Percentiles rank a stretch among this genome's conserved stretches.
phyloP scores from a whole-genome alignment of 30 jellyfish, hydroid and myxozoan species.

The Aurelia coerulea region DNA sequence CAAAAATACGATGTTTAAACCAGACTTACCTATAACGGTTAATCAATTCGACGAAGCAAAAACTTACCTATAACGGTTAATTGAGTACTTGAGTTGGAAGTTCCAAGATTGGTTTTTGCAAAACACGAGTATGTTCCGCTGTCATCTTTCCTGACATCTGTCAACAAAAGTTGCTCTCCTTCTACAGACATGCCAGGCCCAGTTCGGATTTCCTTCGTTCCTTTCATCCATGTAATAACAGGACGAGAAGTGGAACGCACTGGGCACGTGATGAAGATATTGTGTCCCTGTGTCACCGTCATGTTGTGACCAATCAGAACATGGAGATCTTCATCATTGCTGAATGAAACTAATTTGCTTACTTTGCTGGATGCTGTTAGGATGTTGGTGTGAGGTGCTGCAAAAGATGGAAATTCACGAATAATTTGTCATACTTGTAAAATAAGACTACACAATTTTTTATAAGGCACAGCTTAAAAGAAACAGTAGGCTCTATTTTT shows the following conservation, averaged over 20 bases:
- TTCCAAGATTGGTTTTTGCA: slow-evolving; percentile 68
- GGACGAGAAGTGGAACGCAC: slow-evolving; percentile 77
- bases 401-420: neutral
- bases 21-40: too few relatives aligned
- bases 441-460: too few relatives aligned
- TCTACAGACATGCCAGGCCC: slow-evolving; percentile 36
- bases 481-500: too few relatives aligned
- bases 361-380: slow-evolving; percentile 50
- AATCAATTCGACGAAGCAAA: neutral
- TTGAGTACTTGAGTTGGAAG: slow-evolving; percentile 65
- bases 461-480: too few relatives aligned
- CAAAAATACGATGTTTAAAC: too few relatives aligned
- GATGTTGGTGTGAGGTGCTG: slow-evolving; percentile 70
- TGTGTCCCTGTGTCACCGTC: slow-evolving; percentile 58
- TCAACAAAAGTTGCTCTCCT: slow-evolving; percentile 67
- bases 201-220: slow-evolving; percentile 17
- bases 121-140: slow-evolving; percentile 73
- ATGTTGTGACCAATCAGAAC: slow-evolving; percentile 67
- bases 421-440: neutral
- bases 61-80: slow-evolving; percentile 71
- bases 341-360: slow-evolving; percentile 51
- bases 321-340: slow-evolving; percentile 64
- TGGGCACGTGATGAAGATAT: slow-evolving; percentile 70
- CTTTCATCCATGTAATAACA: slow-evolving; percentile 70
- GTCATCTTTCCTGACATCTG: slow-evolving; percentile 28